Evolutionary conservation across 1,140 invertebrate genomes (phyloP).

Genomic region (Philaenus spumarius): DNA sequence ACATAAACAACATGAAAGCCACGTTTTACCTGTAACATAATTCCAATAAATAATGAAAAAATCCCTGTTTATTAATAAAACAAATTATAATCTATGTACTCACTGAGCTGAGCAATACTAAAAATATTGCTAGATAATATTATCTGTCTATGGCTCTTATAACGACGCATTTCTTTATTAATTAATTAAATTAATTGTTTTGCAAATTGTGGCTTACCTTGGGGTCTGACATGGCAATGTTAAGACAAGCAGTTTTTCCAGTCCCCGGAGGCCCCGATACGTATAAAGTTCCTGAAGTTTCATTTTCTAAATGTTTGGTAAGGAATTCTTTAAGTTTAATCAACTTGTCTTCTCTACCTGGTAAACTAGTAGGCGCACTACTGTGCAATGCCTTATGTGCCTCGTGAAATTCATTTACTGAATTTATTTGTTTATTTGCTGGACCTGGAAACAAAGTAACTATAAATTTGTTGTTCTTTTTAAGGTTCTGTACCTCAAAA

Average conservation of each 20-base stretch:
- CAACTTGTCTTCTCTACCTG: conserved; percentile 73
- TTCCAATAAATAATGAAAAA: conserved; percentile 17
- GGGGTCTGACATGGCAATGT: conserved; percentile 56
- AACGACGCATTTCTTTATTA: background rate
- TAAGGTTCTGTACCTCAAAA: no score
- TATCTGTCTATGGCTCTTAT: no score
- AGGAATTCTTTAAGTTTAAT: conserved; percentile 63
- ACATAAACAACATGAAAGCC: conserved; percentile 63
- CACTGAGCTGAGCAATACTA: no score
- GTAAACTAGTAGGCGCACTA: conserved; percentile 54
- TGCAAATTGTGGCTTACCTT: conserved; percentile 40
- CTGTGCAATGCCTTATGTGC: conserved; percentile 58
- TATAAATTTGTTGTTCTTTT: no score
- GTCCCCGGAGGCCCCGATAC: conserved; percentile 94
- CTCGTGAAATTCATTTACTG: conserved; percentile 6
- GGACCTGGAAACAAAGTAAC: no score
- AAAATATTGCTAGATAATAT: background rate
- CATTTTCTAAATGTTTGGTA: conserved; percentile 51
- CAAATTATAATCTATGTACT: conserved; percentile 8
- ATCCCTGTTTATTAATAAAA: background rate
- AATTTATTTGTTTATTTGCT: no score
- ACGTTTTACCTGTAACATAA: conserved; percentile 39
- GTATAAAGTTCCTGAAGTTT: conserved; percentile 76
- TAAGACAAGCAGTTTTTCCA: conserved; percentile 87
- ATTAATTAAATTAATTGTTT: conserved; percentile 21